Conservation (phyloP, 1,140 invertebrate genomes). For the Drosophila tsacasi region DNA sequence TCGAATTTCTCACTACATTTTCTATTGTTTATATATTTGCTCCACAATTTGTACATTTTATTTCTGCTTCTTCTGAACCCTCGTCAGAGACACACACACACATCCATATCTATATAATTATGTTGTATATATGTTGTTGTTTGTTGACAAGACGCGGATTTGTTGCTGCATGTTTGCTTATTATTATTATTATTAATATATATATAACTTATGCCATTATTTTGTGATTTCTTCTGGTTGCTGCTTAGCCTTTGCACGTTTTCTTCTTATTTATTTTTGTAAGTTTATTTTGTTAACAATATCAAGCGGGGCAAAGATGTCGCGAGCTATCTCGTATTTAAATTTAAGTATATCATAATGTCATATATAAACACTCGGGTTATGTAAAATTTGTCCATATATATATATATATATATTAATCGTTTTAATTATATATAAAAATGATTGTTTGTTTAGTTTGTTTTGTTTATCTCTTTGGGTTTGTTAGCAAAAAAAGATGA, state of each 20-base stretch:
- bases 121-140: constrained; percentile 35
- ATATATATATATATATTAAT: constrained; percentile 34
- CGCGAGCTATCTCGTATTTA: constrained; percentile 26
- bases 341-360: constrained; percentile 42
- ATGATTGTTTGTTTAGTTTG: constrained; percentile 70
- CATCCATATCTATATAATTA: constrained; percentile 31
- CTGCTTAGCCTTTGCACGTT: constrained; percentile 59
- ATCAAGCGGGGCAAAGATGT: constrained; percentile 62
- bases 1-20: constrained; percentile 51
- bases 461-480: constrained; percentile 66
- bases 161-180: constrained; percentile 58
- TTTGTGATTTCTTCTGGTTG: constrained; percentile 55
- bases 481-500: constrained; percentile 79
- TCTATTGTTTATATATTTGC: constrained; percentile 64
- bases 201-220: constrained; percentile 68
- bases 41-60: constrained; percentile 84
- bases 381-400: constrained; percentile 76
- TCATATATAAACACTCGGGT: constrained; percentile 56
- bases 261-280: constrained; percentile 10
- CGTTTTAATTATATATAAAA: constrained; percentile 69
- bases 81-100: constrained; percentile 27
- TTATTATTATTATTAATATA: constrained; percentile 48
- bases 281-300: constrained; percentile 53
- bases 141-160: constrained; percentile 81
- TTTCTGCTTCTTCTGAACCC: constrained; percentile 62